phyloP scores from a whole-genome alignment of 2,888 invertebrate species.

The Lithophane leautieri region DNA sequence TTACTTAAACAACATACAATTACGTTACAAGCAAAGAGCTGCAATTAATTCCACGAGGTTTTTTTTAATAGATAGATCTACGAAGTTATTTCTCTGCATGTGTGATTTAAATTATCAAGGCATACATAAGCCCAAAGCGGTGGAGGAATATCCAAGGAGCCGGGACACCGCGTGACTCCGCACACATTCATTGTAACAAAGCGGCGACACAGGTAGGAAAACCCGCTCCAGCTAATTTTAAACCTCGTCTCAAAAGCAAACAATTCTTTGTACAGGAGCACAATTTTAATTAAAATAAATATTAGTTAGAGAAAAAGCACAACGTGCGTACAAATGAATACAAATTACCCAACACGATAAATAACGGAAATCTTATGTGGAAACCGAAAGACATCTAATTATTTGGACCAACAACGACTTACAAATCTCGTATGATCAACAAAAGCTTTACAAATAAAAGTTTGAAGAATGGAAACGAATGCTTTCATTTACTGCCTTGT shows the following conservation, averaged over 20 bases:
- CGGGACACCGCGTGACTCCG: conserved; percentile 82
- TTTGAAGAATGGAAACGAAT: conserved; percentile 68
- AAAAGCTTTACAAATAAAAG: conserved; percentile 74
- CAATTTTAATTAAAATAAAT: conserved; percentile 83
- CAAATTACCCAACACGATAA: conserved; percentile 72
- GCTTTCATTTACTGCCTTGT: conserved; percentile 72
- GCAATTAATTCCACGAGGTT: background rate
- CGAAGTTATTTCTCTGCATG: conserved; percentile 62
- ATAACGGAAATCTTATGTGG: conserved; percentile 71
- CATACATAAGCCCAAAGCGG: conserved; percentile 75
- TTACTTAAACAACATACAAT: background rate
- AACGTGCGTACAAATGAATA: conserved; percentile 64
- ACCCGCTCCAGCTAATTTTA: conserved; percentile 80
- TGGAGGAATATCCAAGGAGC: conserved; percentile 79
- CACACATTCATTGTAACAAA: conserved; percentile 83
- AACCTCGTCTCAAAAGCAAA: conserved; percentile 78
- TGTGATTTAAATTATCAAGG: conserved; percentile 71
- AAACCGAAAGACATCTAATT: conserved; percentile 73
- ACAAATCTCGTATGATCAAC: conserved; percentile 72
- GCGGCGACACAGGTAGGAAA: conserved; percentile 84
- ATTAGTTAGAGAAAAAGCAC: conserved; percentile 70
- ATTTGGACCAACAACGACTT: conserved; percentile 72
- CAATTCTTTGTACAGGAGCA: conserved; percentile 75
- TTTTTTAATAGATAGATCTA: conserved; percentile 32
- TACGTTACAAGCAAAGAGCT: background rate